phyloP scores from a whole-genome alignment of 2,113 vertebrate genomes.

The Trogon surrucura region DNA sequence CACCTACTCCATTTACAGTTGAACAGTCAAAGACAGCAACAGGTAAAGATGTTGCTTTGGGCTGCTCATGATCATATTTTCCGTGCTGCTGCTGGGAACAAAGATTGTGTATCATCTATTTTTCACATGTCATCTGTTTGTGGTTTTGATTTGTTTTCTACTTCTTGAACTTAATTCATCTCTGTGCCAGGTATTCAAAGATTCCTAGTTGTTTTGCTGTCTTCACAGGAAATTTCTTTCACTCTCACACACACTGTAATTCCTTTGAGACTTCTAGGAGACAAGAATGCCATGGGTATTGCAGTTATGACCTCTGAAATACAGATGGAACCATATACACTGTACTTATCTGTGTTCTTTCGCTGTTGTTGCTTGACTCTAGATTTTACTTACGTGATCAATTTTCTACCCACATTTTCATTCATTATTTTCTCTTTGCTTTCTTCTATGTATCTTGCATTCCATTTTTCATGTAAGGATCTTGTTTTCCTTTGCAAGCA shows the following conservation, averaged over 20 bases:
- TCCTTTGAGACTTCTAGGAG: neutral
- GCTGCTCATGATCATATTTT: neutral
- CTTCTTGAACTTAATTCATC: neutral
- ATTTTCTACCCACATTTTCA: neutral
- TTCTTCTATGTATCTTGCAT: neutral
- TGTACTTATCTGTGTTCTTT: neutral
- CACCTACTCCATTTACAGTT: neutral
- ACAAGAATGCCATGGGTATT: neutral
- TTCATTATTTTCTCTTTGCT: neutral
- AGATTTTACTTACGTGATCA: neutral
- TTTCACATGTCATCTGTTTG: neutral
- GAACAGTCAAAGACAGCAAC: neutral
- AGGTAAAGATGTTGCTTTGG: neutral
- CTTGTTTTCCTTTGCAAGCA: neutral
- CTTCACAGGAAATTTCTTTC: neutral
- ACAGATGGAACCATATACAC: neutral
- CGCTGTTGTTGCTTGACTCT: neutral
- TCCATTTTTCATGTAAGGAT: neutral
- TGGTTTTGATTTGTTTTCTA: neutral
- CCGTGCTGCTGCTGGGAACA: neutral
- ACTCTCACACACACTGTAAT: neutral
- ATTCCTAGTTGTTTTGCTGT: neutral
- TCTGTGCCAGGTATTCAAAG: conserved; percentile 23
- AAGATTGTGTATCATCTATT: neutral
- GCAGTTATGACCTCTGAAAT: neutral